Percentiles rank a stretch among this genome's conserved stretches.
Conservation (phyloP, 1,140 invertebrate species). For the Calephelis virginiensis region DNA sequence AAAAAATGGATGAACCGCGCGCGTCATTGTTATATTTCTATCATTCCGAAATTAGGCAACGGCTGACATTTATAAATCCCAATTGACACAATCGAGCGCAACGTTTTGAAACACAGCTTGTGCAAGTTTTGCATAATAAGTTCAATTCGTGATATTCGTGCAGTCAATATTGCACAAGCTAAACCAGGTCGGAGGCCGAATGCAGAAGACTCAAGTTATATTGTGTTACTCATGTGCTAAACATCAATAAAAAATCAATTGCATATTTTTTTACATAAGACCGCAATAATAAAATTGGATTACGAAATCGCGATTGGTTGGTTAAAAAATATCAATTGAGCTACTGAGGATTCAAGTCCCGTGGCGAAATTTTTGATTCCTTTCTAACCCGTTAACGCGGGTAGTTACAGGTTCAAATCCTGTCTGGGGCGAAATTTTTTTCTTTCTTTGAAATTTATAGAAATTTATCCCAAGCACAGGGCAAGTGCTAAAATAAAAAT, state of each 20-base stretch:
- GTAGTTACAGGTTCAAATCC: too few species aligned
- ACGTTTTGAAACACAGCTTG: conserved; percentile 19
- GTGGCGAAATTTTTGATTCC: too few species aligned
- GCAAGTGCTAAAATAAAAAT: too few species aligned
- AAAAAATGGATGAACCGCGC: neutral
- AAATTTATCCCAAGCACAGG: too few species aligned
- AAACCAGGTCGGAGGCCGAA: conserved; percentile 12
- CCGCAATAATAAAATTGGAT: too few species aligned
- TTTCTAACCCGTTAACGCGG: too few species aligned
- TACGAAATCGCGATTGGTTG: too few species aligned
- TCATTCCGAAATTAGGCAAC: conserved; percentile 19
- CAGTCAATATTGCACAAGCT: conserved; percentile 18
- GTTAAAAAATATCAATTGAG: too few species aligned
- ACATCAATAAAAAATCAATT: neutral
- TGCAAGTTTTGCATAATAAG: conserved; percentile 25
- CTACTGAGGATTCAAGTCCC: too few species aligned
- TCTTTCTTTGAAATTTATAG: too few species aligned
- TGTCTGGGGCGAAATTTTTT: too few species aligned
- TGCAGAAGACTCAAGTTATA: neutral
- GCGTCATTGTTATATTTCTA: conserved; percentile 11
- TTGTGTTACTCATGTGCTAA: neutral
- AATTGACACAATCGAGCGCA: conserved; percentile 20
- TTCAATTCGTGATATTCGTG: conserved; percentile 22
- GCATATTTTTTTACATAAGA: too few species aligned
- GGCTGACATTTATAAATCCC: conserved; percentile 21